Conservation (phyloP, 2,888 invertebrate species). For the Atethmia centrago region DNA sequence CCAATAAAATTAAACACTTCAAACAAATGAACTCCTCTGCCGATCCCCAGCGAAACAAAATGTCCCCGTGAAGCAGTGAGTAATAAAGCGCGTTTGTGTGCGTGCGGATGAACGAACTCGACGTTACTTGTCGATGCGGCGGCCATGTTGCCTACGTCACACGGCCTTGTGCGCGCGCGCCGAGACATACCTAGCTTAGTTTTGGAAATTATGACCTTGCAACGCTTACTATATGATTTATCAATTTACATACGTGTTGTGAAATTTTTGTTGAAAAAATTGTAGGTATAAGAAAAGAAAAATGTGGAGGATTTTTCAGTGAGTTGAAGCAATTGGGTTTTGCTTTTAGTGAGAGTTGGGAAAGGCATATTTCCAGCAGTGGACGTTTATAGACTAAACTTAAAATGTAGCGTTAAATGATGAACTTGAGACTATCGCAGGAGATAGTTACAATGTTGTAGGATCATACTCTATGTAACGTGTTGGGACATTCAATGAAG, state of each 20-base stretch:
- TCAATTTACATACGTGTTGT: constrained; percentile 60
- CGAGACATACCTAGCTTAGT: constrained; percentile 52
- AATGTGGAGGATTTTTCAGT: background rate
- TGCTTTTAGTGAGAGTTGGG: background rate
- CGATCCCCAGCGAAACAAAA: constrained; percentile 29
- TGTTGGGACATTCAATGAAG: background rate
- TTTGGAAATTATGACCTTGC: constrained; percentile 62
- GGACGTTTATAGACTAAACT: background rate
- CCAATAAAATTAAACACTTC: constrained; percentile 27
- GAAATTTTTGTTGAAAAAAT: constrained; percentile 48
- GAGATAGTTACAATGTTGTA: background rate
- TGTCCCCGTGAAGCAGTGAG: constrained; percentile 55
- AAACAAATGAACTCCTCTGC: constrained; percentile 31
- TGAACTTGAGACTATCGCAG: background rate
- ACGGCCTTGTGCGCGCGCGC: constrained; percentile 64
- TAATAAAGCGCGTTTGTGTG: constrained; percentile 52
- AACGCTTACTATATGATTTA: constrained; percentile 60
- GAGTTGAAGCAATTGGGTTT: background rate
- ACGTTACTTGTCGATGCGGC: constrained; percentile 46
- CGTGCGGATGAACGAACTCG: constrained; percentile 66
- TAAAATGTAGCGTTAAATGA: background rate
- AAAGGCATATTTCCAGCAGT: background rate
- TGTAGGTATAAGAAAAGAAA: background rate
- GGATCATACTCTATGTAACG: background rate
- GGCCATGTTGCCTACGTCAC: constrained; percentile 66